Conservation (phyloP, 2,113 vertebrate genomes). For the Podocnemis expansa region DNA sequence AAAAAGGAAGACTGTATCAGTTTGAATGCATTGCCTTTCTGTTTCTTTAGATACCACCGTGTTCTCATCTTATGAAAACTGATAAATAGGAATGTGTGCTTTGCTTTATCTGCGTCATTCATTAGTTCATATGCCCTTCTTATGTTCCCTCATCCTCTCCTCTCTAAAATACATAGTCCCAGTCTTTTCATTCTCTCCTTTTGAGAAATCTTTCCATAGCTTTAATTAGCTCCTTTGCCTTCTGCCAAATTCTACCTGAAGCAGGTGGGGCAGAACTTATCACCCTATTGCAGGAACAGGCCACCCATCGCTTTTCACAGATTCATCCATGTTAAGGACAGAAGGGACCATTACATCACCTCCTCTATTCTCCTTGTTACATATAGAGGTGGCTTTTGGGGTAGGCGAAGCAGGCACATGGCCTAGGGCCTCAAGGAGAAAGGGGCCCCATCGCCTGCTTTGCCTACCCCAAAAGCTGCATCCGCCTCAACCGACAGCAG, state of each 20-base stretch:
- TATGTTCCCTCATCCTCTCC: background rate
- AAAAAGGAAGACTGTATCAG: background rate
- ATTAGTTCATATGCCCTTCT: background rate
- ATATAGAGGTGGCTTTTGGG: too few relatives aligned
- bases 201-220: background rate
- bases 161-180: background rate
- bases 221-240: background rate
- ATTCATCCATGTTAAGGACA: background rate
- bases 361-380: too few relatives aligned
- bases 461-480: too few relatives aligned
- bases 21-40: background rate
- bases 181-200: background rate
- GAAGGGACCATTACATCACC: background rate
- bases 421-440: too few relatives aligned
- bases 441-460: too few relatives aligned
- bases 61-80: background rate
- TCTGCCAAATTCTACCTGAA: background rate
- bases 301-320: background rate
- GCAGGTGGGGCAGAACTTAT: background rate
- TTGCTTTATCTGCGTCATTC: background rate
- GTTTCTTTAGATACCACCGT: background rate
- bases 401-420: too few relatives aligned
- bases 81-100: background rate
- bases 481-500: too few relatives aligned
- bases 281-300: background rate